Evolutionary conservation across 2,888 invertebrate genomes (phyloP).

Genomic region (Drosophila histrio): DNA sequence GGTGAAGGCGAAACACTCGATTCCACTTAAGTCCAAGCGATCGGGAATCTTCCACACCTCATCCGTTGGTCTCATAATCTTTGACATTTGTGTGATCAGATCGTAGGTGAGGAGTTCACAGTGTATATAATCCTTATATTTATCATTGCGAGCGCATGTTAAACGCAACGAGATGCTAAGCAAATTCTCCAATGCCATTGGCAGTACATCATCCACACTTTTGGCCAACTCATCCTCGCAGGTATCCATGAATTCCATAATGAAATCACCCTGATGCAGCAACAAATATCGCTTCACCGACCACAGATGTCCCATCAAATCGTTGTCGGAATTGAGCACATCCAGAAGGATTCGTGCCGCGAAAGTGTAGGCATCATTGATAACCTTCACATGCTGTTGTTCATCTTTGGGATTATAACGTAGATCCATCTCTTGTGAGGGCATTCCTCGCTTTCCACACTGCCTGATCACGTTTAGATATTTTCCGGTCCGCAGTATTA

Average conservation of each 20-base stretch:
- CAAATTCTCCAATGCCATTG: conserved; percentile 94
- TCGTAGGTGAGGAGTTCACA: conserved; percentile 95
- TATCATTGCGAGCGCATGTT: conserved; percentile 95
- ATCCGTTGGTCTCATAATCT: conserved; percentile 88
- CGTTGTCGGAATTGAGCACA: conserved; percentile 94
- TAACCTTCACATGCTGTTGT: conserved; percentile 87
- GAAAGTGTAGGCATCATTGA: conserved; percentile 95
- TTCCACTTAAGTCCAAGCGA: conserved; percentile 89
- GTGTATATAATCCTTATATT: conserved; percentile 96
- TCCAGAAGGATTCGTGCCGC: conserved; percentile 95
- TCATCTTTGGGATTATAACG: conserved; percentile 87
- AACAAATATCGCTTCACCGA: conserved; percentile 95
- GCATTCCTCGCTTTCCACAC: conserved; percentile 89
- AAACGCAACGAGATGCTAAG: conserved; percentile 94
- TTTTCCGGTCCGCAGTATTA: conserved; percentile 97
- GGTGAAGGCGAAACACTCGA: conserved; percentile 96
- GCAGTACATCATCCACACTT: conserved; percentile 94
- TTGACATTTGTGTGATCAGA: conserved; percentile 95
- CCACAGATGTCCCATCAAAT: conserved; percentile 94
- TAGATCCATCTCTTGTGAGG: conserved; percentile 85
- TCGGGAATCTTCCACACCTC: conserved; percentile 87
- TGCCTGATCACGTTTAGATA: conserved; percentile 98
- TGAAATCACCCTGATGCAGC: conserved; percentile 95
- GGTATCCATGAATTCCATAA: conserved; percentile 98
- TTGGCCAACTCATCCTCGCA: conserved; percentile 96